Base-by-base conservation (phyloP, 2,888 invertebrate genomes). In the Leptopilina drosophilae region DNA sequence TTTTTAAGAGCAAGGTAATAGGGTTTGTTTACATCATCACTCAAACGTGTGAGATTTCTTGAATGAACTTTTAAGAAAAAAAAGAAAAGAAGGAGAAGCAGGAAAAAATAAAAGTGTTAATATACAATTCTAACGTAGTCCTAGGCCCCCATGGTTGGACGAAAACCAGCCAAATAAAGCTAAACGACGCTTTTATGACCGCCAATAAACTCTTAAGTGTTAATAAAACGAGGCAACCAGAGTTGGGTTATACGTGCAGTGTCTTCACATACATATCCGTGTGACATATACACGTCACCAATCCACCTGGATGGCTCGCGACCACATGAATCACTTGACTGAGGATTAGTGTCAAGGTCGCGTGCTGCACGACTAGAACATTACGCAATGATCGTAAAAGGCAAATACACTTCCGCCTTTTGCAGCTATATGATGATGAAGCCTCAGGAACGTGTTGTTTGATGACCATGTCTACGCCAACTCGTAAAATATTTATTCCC, bases 151-250 rank as follows among this genome's bases (percentile, higher is more conserved):
- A 79, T 49, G 49, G 80, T 80, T 81, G 33, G 80, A 80, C 82
- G 14, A 56, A 20, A 73, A 73, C 73, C 76, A 77, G 77, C 87
- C 87, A 89, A 90, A 90, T 89, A 90, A 90, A 89, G 90, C 90
- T 88, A 87, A 90, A 90, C 89, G 89, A 87, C 85, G 87, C 85
- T 88, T 91, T 91, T 91, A 91, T 86, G 89, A 85, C 87, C 87
- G 87, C 87, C 91, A 91, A 91, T 91, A 91, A 91, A 91, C 87
- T 91, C 91, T 91, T 91, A 91, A 91, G 91, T 90, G 91, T 91
- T 89, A 88, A 89, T 90, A 88, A 91, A 91, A 91, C 89, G 88
- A 85, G 85, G 66, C 79, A 84, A 78, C 75, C 83, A 79, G 83
- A 79, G 83, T 82, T 78, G 78, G 79, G 84, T 78, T 82, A 20